Percentiles rank a stretch among this genome's conserved stretches.
Conservation (phyloP, 1,140 invertebrate species). For the Mactra quadrangularis region DNA sequence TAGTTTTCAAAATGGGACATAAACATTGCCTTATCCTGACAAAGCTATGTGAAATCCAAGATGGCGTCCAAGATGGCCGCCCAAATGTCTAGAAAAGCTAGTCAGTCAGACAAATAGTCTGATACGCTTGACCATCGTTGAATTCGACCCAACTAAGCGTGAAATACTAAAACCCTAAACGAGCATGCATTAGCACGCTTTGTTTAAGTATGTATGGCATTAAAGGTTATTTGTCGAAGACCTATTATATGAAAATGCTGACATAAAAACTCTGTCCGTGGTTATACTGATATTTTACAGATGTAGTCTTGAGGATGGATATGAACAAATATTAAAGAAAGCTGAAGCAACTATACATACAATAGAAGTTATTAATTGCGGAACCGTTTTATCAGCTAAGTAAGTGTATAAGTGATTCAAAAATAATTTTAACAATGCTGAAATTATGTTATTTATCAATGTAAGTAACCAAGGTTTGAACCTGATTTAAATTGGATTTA, state of each 20-base stretch:
- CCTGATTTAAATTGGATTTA: too few relatives aligned
- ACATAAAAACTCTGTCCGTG: neutral
- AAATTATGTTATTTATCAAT: too few relatives aligned
- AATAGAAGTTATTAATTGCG: constrained; percentile 1
- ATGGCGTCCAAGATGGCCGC: too few relatives aligned
- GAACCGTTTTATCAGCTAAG: constrained; percentile 14
- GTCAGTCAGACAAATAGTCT: neutral
- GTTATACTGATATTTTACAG: neutral
- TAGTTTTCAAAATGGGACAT: too few relatives aligned
- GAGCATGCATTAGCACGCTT: neutral
- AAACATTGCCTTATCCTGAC: too few relatives aligned
- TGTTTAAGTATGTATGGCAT: neutral
- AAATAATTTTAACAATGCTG: too few relatives aligned
- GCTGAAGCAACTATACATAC: constrained; percentile 13
- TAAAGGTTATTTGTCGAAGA: neutral
- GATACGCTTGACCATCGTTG: neutral
- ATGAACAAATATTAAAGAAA: constrained; percentile 26
- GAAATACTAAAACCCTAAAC: neutral
- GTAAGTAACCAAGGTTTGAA: too few relatives aligned
- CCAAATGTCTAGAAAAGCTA: too few relatives aligned
- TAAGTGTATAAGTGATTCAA: neutral
- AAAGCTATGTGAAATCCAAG: too few relatives aligned
- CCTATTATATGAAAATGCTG: neutral
- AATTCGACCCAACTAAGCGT: neutral
- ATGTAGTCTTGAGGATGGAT: constrained; percentile 3